A percentile compares a stretch with the other conserved stretches of the same genome.
Evolutionary conservation across 64 coral and sea anemone genomes (phyloP).

Genomic region (Montipora efflorescens): DNA sequence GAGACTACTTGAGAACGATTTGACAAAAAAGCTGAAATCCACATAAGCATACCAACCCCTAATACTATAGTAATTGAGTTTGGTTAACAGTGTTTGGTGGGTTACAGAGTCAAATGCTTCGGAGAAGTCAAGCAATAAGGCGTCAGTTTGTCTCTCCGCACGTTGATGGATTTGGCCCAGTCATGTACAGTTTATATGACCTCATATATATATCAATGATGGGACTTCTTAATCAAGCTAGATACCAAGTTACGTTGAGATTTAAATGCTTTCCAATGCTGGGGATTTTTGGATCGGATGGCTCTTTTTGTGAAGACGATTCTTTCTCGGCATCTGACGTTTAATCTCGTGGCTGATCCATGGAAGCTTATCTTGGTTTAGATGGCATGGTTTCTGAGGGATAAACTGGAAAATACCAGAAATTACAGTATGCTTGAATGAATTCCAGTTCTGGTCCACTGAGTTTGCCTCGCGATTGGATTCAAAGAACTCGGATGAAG

Average conservation of each 20-base stretch:
- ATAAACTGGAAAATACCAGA: slow-evolving; percentile 10
- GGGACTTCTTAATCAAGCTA: too few species aligned
- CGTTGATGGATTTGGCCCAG: slow-evolving; percentile 29
- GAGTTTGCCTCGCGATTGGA: neutral
- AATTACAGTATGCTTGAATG: too few species aligned
- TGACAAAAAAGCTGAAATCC: neutral
- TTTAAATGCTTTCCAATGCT: slow-evolving; percentile 60
- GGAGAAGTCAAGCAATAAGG: slow-evolving; percentile 4
- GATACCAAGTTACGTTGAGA: slow-evolving; percentile 11
- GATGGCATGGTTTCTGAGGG: slow-evolving; percentile 19
- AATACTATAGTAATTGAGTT: neutral
- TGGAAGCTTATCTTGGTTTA: slow-evolving; percentile 30
- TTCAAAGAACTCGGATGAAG: slow-evolving; percentile 11
- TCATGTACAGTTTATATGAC: neutral
- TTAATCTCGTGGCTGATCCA: slow-evolving; percentile 39
- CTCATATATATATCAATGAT: too few species aligned
- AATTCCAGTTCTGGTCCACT: neutral
- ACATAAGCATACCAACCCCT: neutral
- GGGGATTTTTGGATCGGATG: neutral
- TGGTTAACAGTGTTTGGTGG: neutral
- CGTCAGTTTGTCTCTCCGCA: slow-evolving; percentile 29
- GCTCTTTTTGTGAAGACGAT: slow-evolving; percentile 47
- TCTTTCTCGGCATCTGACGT: slow-evolving; percentile 50
- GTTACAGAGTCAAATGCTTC: slow-evolving; percentile 45
- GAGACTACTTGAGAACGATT: neutral